Percentiles rank a stretch among this genome's conserved stretches.
Conservation (phyloP, 2,888 invertebrate genomes). For the Melitaea athalia region DNA sequence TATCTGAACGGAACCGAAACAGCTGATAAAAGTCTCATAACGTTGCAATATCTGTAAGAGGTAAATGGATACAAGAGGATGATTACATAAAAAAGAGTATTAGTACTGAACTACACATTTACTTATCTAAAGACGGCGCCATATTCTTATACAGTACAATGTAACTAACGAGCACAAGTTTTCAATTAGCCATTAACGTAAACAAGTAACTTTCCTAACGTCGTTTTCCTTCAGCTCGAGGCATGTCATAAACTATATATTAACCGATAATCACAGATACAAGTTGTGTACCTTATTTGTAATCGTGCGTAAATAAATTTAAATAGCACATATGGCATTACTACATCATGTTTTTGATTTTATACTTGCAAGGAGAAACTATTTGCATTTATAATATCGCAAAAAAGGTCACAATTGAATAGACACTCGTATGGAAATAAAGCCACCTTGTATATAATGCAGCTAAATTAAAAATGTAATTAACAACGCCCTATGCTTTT, state of each 20-base stretch:
- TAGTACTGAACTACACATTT: no score
- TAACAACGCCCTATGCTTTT: constrained; percentile 59
- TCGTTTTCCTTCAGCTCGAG: constrained; percentile 22
- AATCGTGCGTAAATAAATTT: constrained; percentile 17
- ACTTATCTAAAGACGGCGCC: no score
- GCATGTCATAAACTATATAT: constrained; percentile 21
- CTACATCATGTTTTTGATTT: constrained; percentile 12
- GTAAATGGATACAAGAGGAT: no score
- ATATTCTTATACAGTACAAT: not conserved
- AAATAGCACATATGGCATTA: constrained; percentile 1
- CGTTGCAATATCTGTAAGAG: no score
- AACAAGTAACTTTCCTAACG: constrained; percentile 14
- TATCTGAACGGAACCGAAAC: no score
- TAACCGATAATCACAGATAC: constrained; percentile 17
- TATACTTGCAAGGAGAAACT: constrained; percentile 7
- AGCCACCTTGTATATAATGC: constrained; percentile 38
- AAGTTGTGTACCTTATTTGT: constrained; percentile 10
- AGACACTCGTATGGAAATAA: constrained; percentile 19
- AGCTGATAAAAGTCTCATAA: no score
- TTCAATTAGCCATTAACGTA: constrained; percentile 17
- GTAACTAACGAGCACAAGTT: constrained; percentile 3
- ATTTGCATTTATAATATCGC: constrained; percentile 2
- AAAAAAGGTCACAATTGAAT: constrained; percentile 5
- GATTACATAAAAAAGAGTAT: no score
- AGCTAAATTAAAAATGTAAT: constrained; percentile 69